Evolutionary conservation across 2,113 vertebrate genomes (phyloP).

Genomic region (Oryzias celebensis): DNA sequence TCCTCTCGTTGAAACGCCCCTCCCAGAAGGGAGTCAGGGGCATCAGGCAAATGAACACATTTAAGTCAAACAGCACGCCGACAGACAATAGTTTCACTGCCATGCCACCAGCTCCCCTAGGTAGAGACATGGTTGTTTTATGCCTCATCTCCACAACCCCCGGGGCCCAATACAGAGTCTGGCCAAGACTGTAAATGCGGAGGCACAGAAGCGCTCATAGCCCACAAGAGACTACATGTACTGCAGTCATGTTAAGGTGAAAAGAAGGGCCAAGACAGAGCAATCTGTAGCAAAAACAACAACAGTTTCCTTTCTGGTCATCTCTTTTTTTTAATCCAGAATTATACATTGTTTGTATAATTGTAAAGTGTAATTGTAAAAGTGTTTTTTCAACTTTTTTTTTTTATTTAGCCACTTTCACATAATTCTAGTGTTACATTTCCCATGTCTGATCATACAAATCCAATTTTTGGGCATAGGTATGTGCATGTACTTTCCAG

Average conservation of each 20-base stretch:
- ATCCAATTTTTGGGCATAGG: too few relatives aligned
- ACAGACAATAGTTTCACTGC: constrained; percentile 71
- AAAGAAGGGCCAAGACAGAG: constrained; percentile 7
- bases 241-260: constrained; percentile 43
- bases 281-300: constrained; percentile 7
- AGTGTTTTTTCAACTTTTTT: not conserved
- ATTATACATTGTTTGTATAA: not conserved
- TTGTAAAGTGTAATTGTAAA: not conserved
- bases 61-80: constrained; percentile 78
- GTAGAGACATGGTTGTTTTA: constrained; percentile 74
- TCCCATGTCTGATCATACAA: too few relatives aligned
- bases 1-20: constrained; percentile 67
- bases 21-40: constrained; percentile 68
- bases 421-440: too few relatives aligned
- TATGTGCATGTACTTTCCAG: too few relatives aligned
- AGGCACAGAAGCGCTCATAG: constrained; percentile 50
- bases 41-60: constrained; percentile 79
- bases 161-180: constrained; percentile 65
- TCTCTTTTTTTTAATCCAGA: not conserved
- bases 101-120: constrained; percentile 69
- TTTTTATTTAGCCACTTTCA: too few relatives aligned
- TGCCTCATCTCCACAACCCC: constrained; percentile 72
- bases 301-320: not conserved
- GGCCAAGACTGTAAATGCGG: constrained; percentile 65
- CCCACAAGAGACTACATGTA: constrained; percentile 54